These are phyloP conservation scores for Automeris io DNA, from an alignment of 2,888 invertebrate species.

Conservation along the genomic window DNA sequence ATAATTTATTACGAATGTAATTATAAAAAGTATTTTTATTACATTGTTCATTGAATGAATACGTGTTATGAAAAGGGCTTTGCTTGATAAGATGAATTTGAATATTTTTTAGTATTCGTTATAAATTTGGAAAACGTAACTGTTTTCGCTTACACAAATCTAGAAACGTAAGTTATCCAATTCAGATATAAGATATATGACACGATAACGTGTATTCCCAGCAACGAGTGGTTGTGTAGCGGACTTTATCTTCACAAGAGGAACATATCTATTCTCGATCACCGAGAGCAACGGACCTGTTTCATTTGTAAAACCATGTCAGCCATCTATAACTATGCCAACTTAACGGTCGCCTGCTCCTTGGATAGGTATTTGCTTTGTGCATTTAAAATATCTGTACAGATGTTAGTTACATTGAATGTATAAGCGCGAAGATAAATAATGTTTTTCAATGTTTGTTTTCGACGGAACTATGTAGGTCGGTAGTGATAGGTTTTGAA, in stretches of 20 bases:
- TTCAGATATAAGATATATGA: no score
- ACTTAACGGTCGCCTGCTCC: conserved; percentile 51
- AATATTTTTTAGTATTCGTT: no score
- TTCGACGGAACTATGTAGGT: conserved; percentile 6
- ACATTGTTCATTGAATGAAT: no score
- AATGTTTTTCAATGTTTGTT: conserved; percentile 5
- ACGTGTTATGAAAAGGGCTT: no score
- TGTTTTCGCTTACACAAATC: no score
- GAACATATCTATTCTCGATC: conserved; percentile 3
- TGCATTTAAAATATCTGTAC: conserved; percentile 23
- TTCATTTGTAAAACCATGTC: conserved; percentile 47
- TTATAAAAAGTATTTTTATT: no score
- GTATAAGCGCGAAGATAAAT: conserved; percentile 9
- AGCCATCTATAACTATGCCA: conserved; percentile 50
- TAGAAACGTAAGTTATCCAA: no score
- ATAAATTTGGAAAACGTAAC: no score
- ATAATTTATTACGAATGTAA: no score
- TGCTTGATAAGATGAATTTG: no score
- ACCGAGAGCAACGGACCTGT: conserved; percentile 20
- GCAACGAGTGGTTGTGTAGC: no score
- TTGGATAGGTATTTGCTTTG: conserved; percentile 43
- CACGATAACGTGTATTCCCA: no score
- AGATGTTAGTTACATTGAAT: conserved; percentile 5
- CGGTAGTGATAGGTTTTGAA: conserved; percentile 6
- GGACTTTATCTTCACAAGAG: background rate